phyloP scores from a whole-genome alignment of 2,888 invertebrate species.

The Scaptomyza polygonia region DNA sequence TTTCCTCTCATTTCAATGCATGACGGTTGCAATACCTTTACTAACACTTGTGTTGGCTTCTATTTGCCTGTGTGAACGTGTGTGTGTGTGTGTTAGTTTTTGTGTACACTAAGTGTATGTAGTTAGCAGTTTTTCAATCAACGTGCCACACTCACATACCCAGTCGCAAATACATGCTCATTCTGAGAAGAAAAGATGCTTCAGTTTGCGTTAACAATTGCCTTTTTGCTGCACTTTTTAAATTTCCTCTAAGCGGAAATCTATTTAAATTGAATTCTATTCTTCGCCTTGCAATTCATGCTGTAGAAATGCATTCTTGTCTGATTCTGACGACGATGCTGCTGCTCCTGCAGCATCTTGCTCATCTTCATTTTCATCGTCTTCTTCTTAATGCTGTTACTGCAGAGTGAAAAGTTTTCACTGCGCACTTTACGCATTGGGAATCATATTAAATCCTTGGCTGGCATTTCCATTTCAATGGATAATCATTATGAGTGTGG shows the following conservation, averaged over 20 bases:
- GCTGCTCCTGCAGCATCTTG: conserved; percentile 15
- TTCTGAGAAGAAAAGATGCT: conserved; percentile 17
- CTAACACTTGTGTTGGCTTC: conserved; percentile 1
- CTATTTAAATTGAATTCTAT: conserved; percentile 82
- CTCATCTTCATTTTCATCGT: conserved; percentile 3
- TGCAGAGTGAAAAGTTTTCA: conserved; percentile 59
- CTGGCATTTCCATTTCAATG: conserved; percentile 83
- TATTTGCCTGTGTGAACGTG: not conserved
- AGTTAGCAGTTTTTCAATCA: conserved; percentile 76
- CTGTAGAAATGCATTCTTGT: conserved; percentile 53
- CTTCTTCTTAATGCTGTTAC: not conserved
- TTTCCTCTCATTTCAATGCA: conserved; percentile 52
- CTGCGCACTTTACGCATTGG: conserved; percentile 66
- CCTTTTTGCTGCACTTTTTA: conserved; percentile 69
- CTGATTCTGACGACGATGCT: conserved; percentile 33
- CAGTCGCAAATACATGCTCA: conserved; percentile 11
- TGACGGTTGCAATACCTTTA: conserved; percentile 49
- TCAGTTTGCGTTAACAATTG: conserved; percentile 70
- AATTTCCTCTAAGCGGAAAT: conserved; percentile 83
- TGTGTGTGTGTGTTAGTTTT: conserved; percentile 13
- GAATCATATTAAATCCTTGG: conserved; percentile 78
- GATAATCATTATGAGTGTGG: conserved; percentile 80
- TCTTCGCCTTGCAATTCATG: conserved; percentile 66
- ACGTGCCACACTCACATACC: conserved; percentile 48
- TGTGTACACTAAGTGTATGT: conserved; percentile 54